Percentiles rank a stretch among this genome's conserved stretches.
These are phyloP conservation scores for Pleuronectes platessa DNA, from an alignment of 2,113 vertebrate genomes.

Conservation along the genomic window DNA sequence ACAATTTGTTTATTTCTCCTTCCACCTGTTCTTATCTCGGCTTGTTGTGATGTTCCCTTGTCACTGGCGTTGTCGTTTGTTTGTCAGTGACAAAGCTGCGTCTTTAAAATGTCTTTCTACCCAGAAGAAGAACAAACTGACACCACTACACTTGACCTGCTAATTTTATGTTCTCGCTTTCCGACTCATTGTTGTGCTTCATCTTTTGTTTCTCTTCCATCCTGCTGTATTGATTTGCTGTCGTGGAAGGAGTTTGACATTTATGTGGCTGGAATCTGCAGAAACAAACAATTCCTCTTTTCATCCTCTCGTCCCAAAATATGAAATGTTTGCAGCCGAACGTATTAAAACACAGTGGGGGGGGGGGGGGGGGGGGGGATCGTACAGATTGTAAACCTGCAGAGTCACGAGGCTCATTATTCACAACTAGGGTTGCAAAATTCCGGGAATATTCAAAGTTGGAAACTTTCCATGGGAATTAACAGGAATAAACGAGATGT, in stretches of 20 bases:
- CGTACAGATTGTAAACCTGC: not conserved
- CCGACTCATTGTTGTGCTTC: not conserved
- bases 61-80: not conserved
- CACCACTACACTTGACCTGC: slow-evolving; percentile 9
- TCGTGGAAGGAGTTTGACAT: not conserved
- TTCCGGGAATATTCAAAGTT: too few species aligned
- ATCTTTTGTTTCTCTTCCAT: not conserved
- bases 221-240: slow-evolving; percentile 1
- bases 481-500: too few species aligned
- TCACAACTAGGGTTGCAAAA: too few species aligned
- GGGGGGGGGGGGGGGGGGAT: too few species aligned
- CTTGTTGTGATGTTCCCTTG: not conserved
- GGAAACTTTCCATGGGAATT: too few species aligned
- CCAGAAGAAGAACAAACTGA: not conserved
- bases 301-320: not conserved
- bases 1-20: not conserved
- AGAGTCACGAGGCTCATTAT: not conserved
- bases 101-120: slow-evolving; percentile 5
- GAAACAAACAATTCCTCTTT: not conserved
- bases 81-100: not conserved
- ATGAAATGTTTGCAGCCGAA: too few species aligned
- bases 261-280: not conserved
- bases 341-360: not conserved
- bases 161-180: not conserved
- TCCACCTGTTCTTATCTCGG: not conserved